A percentile compares a stretch with the other conserved stretches of the same genome.
Evolutionary conservation across 2,113 vertebrate species (phyloP).

Genomic region (Clarias batrachus): DNA sequence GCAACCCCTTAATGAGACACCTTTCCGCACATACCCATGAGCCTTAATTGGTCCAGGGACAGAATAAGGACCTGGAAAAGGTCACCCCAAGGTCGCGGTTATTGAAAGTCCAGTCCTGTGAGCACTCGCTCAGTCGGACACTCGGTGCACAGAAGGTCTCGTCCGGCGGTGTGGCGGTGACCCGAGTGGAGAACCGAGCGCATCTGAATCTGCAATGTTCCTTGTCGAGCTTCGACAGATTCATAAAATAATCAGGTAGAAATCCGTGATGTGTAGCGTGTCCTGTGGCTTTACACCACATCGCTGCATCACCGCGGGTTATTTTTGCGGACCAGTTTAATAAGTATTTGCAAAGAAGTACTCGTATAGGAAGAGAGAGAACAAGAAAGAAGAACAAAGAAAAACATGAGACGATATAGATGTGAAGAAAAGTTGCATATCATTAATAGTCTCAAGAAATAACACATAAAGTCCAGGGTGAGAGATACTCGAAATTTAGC

Average conservation of each 20-base stretch:
- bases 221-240: background rate
- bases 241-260: background rate
- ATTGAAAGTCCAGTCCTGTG: background rate
- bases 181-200: background rate
- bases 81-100: conserved; percentile 6
- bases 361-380: background rate
- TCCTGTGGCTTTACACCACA: background rate
- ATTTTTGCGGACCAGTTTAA: background rate
- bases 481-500: too few species aligned
- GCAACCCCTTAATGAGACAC: conserved; percentile 52
- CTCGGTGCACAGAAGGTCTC: conserved; percentile 10
- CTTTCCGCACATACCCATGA: conserved; percentile 50
- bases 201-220: background rate
- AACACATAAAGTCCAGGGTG: background rate
- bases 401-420: background rate
- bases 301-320: background rate
- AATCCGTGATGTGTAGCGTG: background rate
- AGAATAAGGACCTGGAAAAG: conserved; percentile 46
- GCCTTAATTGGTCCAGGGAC: conserved; percentile 57
- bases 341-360: background rate
- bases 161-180: conserved; percentile 23
- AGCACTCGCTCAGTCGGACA: conserved; percentile 32
- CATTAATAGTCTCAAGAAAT: too few species aligned
- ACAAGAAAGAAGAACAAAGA: background rate
- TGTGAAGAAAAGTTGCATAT: too few species aligned